These are phyloP conservation scores for Scytalopus superciliaris DNA, from an alignment of 2,113 vertebrate genomes.

Conservation along the genomic window DNA sequence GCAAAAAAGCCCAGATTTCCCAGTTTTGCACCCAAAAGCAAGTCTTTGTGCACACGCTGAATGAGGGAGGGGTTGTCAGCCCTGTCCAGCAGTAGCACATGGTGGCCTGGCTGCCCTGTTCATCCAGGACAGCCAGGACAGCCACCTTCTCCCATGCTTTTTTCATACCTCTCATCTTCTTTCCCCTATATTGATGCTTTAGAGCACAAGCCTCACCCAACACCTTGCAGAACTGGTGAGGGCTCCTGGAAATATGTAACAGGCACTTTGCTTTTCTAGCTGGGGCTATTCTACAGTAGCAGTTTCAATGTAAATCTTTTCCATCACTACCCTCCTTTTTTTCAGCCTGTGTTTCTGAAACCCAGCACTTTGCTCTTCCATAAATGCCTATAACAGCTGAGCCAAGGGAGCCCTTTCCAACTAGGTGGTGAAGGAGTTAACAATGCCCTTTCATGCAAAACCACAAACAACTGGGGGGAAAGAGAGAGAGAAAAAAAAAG, in stretches of 20 bases:
- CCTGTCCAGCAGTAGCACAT: background rate
- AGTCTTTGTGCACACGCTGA: background rate
- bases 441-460: constrained; percentile 29
- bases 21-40: background rate
- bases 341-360: background rate
- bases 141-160: background rate
- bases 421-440: background rate
- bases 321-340: background rate
- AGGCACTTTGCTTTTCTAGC: background rate
- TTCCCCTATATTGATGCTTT: fast-evolving
- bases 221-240: background rate
- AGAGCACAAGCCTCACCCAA: background rate
- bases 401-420: background rate
- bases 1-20: background rate
- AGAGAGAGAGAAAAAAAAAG: no score
- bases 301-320: background rate
- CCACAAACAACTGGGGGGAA: background rate
- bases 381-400: background rate
- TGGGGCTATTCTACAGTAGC: background rate
- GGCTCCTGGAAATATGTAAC: background rate
- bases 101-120: background rate
- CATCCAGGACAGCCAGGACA: fast-evolving
- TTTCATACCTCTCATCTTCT: background rate
- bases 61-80: background rate
- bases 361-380: background rate